A percentile compares a stretch with the other conserved stretches of the same genome.
These are phyloP conservation scores for Raja brachyura DNA, from an alignment of 2,113 vertebrate genomes.

Conservation along the genomic window DNA sequence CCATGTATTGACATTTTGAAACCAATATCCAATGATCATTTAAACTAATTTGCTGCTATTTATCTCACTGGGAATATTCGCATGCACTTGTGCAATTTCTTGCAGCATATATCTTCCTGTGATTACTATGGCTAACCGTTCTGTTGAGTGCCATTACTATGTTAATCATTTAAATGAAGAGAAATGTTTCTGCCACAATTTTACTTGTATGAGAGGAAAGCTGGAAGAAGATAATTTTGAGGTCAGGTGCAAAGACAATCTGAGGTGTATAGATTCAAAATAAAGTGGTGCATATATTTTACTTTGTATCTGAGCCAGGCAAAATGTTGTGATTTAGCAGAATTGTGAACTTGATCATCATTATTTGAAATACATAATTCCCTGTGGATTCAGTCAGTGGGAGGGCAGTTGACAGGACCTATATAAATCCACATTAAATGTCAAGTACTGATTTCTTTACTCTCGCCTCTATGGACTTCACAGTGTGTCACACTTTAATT, in stretches of 20 bases:
- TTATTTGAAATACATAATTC: conserved; percentile 4
- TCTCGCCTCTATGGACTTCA: neutral
- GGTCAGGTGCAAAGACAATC: neutral
- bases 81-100: neutral
- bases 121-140: neutral
- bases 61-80: neutral
- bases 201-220: neutral
- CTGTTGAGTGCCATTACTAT: neutral
- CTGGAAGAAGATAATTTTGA: neutral
- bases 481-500: neutral
- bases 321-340: conserved; percentile 1
- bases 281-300: neutral
- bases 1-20: neutral
- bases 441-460: conserved; percentile 7
- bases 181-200: neutral
- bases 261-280: neutral
- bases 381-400: neutral
- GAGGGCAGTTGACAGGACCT: neutral
- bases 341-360: conserved; percentile 16
- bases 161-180: conserved; percentile 9
- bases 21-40: conserved; percentile 15
- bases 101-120: neutral
- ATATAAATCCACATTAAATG: conserved; percentile 28
- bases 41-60: conserved; percentile 17
- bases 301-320: neutral